These are phyloP conservation scores for Darevskia mixta DNA, from an alignment of 2,797 vertebrate species.

Conservation along the genomic window DNA sequence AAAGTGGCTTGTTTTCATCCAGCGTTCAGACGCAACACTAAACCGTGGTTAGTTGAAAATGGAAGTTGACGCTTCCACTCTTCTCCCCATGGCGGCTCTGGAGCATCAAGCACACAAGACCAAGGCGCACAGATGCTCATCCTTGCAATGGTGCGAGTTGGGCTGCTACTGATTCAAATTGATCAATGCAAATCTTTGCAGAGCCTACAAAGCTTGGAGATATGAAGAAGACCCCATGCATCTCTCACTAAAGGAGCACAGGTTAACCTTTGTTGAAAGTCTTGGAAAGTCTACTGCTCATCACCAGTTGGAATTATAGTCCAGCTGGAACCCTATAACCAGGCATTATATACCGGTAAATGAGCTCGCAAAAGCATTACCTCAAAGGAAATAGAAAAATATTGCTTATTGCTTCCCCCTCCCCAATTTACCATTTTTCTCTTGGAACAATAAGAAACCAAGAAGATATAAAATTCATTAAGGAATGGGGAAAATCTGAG, in stretches of 20 bases:
- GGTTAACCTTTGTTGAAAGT: not conserved
- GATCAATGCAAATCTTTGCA: not conserved
- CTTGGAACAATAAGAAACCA: not conserved
- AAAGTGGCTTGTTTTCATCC: no score
- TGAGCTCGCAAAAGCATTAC: not conserved
- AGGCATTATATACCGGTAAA: not conserved
- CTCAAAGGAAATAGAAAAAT: not conserved
- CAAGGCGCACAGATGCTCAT: not conserved
- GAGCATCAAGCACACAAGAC: no score
- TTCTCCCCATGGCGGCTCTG: no score
- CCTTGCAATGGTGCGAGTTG: not conserved
- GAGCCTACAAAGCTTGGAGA: not conserved
- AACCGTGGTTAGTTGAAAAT: no score
- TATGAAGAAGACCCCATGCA: no score
- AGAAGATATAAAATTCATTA: not conserved
- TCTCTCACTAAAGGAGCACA: not conserved
- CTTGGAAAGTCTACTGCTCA: not conserved
- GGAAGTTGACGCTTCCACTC: no score
- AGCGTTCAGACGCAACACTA: no score
- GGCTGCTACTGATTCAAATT: not conserved
- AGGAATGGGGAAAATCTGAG: no score
- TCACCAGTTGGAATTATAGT: not conserved
- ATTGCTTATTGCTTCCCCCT: fast-evolving
- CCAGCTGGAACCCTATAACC: not conserved
- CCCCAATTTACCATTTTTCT: no score